phyloP scores from a whole-genome alignment of 2,797 vertebrate genomes.

The Pipistrellus pipistrellus region DNA sequence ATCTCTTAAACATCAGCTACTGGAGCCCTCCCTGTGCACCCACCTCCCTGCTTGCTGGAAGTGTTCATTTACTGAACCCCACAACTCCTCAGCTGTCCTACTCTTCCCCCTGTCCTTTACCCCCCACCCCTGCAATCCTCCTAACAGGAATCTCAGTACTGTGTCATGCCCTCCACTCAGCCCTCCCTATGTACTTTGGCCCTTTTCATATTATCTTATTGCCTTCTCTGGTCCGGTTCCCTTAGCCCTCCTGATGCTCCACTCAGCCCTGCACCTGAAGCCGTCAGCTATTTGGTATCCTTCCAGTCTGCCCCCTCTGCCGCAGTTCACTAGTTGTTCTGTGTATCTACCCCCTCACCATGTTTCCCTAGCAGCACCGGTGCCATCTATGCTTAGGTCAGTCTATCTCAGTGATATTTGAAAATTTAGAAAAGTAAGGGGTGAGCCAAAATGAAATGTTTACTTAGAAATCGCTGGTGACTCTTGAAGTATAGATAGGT shows the following conservation, averaged over 20 bases:
- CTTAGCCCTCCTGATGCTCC: neutral
- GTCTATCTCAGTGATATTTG: neutral
- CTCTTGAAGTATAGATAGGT: neutral
- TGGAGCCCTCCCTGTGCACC: neutral
- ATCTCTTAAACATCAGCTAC: neutral
- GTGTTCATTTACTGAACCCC: neutral
- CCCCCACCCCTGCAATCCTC: neutral
- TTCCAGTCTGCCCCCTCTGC: neutral
- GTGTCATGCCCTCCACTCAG: neutral
- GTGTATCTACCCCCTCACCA: neutral
- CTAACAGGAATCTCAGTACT: neutral
- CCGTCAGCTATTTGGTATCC: neutral
- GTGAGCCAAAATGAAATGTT: conserved; percentile 28
- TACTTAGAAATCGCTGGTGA: conserved; percentile 47
- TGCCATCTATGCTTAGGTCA: neutral
- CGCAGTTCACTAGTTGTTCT: neutral
- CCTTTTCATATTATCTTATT: neutral
- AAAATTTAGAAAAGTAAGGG: conserved; percentile 44
- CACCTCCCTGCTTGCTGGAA: neutral
- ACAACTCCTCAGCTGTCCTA: neutral
- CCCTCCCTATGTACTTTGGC: neutral
- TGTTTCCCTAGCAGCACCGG: neutral
- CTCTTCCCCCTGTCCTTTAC: neutral
- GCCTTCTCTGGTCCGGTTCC: neutral
- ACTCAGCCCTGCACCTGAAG: neutral